phyloP scores from a whole-genome alignment of 2,797 vertebrate genomes.

The Cichlasoma orientale region DNA sequence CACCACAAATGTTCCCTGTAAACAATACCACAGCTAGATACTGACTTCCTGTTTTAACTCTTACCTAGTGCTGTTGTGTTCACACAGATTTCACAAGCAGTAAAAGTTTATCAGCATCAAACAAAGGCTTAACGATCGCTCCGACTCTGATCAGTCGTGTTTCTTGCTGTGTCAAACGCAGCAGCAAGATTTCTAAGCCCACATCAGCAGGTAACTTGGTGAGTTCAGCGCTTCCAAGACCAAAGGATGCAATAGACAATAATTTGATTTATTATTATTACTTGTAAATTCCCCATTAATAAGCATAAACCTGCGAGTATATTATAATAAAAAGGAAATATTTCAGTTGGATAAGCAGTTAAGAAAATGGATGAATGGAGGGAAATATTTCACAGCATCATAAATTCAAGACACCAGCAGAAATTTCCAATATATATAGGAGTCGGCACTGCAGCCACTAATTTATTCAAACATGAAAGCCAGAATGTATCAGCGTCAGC shows the following conservation, averaged over 20 bases:
- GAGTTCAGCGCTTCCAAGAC: background rate
- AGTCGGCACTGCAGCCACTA: slow-evolving; percentile 18
- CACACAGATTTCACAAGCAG: background rate
- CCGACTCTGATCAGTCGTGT: background rate
- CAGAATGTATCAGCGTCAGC: slow-evolving; percentile 53
- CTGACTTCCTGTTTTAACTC: background rate
- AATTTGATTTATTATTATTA: background rate
- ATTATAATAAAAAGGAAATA: background rate
- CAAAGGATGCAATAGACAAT: background rate
- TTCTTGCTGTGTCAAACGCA: background rate
- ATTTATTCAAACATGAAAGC: slow-evolving; percentile 57
- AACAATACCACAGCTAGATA: background rate
- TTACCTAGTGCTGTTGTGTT: background rate
- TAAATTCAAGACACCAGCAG: slow-evolving; percentile 52
- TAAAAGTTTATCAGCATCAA: background rate
- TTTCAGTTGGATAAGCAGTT: background rate
- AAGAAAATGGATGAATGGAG: background rate
- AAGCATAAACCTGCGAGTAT: background rate
- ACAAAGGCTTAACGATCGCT: background rate
- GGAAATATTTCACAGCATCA: slow-evolving; percentile 6
- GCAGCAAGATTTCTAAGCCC: background rate
- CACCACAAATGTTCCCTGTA: background rate
- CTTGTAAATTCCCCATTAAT: background rate
- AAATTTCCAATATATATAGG: slow-evolving; percentile 31
- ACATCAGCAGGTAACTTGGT: background rate